These are phyloP conservation scores for Diarsia dahlii DNA, from an alignment of 2,888 invertebrate genomes.

Conservation along the genomic window DNA sequence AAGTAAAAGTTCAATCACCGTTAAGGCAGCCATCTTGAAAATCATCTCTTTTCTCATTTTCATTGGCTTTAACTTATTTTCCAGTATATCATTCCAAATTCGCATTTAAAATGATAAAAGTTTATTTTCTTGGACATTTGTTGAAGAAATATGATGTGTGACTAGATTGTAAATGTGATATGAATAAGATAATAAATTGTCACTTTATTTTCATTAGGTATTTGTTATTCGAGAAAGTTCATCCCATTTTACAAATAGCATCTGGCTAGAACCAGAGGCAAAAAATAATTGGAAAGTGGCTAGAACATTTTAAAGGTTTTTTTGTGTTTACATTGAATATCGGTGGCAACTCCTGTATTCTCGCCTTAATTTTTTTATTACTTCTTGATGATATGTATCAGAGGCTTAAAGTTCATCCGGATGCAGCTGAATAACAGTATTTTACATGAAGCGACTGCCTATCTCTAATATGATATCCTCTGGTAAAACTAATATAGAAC, in stretches of 20 bases:
- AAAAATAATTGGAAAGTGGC: neutral
- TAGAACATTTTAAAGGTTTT: neutral
- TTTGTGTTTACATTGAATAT: no score
- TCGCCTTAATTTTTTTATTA: no score
- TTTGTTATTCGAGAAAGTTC: neutral
- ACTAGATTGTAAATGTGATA: constrained; percentile 31
- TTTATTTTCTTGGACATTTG: constrained; percentile 48
- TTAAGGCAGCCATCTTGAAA: constrained; percentile 38
- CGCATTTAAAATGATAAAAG: constrained; percentile 39
- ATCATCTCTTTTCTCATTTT: constrained; percentile 29
- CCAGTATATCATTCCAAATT: constrained; percentile 27
- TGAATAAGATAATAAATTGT: constrained; percentile 27
- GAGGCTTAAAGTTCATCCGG: no score
- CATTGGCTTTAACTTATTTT: constrained; percentile 25
- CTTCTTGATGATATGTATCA: no score
- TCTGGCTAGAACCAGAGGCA: neutral
- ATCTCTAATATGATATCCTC: no score
- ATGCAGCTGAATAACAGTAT: no score
- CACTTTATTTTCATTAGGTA: constrained; percentile 26
- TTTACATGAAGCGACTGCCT: no score
- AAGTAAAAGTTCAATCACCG: constrained; percentile 40
- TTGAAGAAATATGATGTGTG: constrained; percentile 31
- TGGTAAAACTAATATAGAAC: no score
- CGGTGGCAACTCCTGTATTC: no score
- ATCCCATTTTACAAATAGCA: neutral